A percentile compares a stretch with the other conserved stretches of the same genome.
These are phyloP conservation scores for Helicoverpa assulta DNA, from an alignment of 2,888 invertebrate genomes.

Conservation along the genomic window DNA sequence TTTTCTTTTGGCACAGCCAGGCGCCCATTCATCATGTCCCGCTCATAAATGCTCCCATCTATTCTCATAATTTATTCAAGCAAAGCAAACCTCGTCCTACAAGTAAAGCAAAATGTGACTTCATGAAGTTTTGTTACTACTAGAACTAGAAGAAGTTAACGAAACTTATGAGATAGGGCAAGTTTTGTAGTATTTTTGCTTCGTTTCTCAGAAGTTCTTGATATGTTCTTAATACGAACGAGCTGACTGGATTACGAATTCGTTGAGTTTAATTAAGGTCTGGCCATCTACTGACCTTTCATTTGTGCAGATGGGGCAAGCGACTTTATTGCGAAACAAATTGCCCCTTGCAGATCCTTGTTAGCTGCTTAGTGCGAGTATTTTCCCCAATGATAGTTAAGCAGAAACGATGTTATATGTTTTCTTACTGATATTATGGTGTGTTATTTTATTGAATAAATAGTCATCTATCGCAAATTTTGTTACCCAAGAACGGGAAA, in stretches of 20 bases:
- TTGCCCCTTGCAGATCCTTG: constrained; percentile 77
- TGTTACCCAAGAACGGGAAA: background rate
- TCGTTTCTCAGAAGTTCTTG: constrained; percentile 59
- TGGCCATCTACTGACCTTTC: constrained; percentile 83
- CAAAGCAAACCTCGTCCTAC: constrained; percentile 47
- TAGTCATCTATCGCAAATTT: background rate
- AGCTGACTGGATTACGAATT: constrained; percentile 78
- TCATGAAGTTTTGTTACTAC: constrained; percentile 47
- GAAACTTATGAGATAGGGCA: constrained; percentile 57
- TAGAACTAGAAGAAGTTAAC: constrained; percentile 49
- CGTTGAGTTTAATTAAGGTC: constrained; percentile 85
- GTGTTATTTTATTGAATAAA: background rate
- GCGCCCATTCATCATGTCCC: constrained; percentile 47
- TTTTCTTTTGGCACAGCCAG: constrained; percentile 39
- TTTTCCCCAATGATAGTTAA: constrained; percentile 63
- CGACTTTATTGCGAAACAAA: constrained; percentile 86
- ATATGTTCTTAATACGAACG: constrained; percentile 62
- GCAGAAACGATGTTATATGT: constrained; percentile 52
- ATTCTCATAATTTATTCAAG: constrained; percentile 59
- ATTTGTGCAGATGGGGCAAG: constrained; percentile 84
- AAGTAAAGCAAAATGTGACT: constrained; percentile 44
- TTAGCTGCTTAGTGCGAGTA: constrained; percentile 71
- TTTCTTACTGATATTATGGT: constrained; percentile 15
- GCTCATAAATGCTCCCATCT: constrained; percentile 54
- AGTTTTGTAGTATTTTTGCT: constrained; percentile 60